phyloP scores from a whole-genome alignment of 2,888 invertebrate species.

The Drosophila siamana region DNA sequence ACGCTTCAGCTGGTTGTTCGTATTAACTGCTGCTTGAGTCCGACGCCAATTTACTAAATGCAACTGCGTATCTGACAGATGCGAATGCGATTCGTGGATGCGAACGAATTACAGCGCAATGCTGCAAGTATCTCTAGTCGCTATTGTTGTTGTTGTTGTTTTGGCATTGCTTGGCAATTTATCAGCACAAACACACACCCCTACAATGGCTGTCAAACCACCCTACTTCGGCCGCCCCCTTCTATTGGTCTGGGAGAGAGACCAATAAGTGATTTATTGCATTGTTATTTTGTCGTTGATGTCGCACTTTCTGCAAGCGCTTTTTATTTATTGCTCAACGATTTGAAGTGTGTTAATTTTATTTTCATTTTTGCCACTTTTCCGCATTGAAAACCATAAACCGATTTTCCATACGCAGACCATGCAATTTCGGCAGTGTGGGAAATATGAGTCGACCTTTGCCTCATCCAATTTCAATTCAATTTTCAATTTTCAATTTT shows the following conservation, averaged over 20 bases:
- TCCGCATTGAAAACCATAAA: conserved; percentile 10
- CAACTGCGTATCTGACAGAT: conserved; percentile 69
- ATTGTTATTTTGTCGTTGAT: conserved; percentile 78
- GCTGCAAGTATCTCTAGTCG: conserved; percentile 48
- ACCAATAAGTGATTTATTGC: conserved; percentile 75
- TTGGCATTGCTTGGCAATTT: conserved; percentile 63
- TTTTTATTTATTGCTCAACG: conserved; percentile 54
- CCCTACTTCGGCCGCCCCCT: neutral
- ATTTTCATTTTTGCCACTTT: conserved; percentile 56
- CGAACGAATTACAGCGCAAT: conserved; percentile 24
- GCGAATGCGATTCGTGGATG: conserved; percentile 42
- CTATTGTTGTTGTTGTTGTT: conserved; percentile 38
- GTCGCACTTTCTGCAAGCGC: conserved; percentile 71
- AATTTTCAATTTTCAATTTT: conserved; percentile 15
- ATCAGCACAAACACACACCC: conserved; percentile 53
- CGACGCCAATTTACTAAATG: conserved; percentile 66
- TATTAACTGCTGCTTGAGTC: conserved; percentile 20
- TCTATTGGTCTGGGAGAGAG: neutral
- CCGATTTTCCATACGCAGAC: conserved; percentile 34
- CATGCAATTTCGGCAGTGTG: neutral
- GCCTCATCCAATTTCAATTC: conserved; percentile 26
- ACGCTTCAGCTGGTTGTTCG: neutral
- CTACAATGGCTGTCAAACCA: conserved; percentile 17
- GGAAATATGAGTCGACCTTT: conserved; percentile 14
- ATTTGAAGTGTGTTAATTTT: conserved; percentile 73